Base-by-base conservation (phyloP, 2,797 vertebrate genomes). In the Erethizon dorsatum region DNA sequence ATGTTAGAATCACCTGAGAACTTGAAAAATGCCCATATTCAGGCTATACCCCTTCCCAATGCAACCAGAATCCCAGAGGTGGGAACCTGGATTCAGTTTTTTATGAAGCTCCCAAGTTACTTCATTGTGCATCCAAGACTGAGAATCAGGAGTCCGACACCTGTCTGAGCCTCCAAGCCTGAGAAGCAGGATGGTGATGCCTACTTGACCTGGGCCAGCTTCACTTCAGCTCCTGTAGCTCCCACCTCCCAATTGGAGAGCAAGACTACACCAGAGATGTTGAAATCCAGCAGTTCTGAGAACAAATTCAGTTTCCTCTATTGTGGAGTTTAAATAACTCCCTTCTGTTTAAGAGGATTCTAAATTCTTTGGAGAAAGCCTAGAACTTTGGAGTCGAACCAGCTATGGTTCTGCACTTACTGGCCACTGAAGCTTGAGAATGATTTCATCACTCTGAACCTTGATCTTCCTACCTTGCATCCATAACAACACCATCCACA, bases 61-160 rank as follows among this genome's bases (percentile, higher is more conserved):
- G 8, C 54, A 50, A 37, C 45, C 26, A 41, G 33, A 11, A 31
- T 5, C 18, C 65, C 13, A 2, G 5, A 45, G 11, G 0, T 12
- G 31, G 54, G 37, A 82, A 13, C n/a, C 50, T 50, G n/a, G 37
- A 2, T 1, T 69, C 13, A 1, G 2, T 41, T 1, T 31, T 63
- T 37, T 69, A 6, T 1, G 33, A 86, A 50, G 57, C 31, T 33
- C 20, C 45, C 37, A 5, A 3, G 10, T 5, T 89, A 83, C 41
- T 61, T 50, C 28, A 31, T 12, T 0, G 0, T 92, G 47, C 31
- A 17, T 47, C 11, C 18, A 1, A 5, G 69, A 61, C 18, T 17
- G 37, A 54, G 14, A 63, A 57, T 5, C 67, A 11, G 56, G 47
- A 85, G 17, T 31, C 63, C 20, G 24, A 26, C 1, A 0, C 54